phyloP scores from a whole-genome alignment of 92 coral and sea anemone species.

The Epizoanthus rinbou region DNA sequence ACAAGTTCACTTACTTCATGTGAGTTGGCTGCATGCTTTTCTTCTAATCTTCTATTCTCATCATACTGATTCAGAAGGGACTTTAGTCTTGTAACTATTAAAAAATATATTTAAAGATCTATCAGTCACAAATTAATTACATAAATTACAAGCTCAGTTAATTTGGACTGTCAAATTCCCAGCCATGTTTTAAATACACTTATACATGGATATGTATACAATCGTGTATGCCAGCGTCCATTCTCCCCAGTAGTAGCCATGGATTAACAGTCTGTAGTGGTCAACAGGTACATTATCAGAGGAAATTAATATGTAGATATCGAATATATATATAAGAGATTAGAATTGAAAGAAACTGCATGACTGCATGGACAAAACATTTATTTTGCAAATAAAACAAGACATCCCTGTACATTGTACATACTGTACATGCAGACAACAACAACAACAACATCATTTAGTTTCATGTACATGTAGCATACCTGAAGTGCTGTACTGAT shows the following conservation, averaged over 20 bases:
- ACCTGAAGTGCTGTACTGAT: conserved; percentile 77
- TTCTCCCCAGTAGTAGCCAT: too few relatives aligned
- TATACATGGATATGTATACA: background rate
- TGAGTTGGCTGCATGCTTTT: conserved; percentile 15
- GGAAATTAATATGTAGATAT: too few relatives aligned
- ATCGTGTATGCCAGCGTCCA: too few relatives aligned
- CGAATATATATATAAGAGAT: too few relatives aligned
- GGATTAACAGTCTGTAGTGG: too few relatives aligned
- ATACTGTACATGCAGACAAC: background rate
- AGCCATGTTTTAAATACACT: background rate
- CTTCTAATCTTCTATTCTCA: conserved; percentile 24
- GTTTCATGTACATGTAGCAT: background rate
- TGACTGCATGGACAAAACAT: background rate
- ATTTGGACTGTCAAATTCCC: too few relatives aligned
- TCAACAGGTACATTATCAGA: too few relatives aligned
- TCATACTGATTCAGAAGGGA: conserved; percentile 72
- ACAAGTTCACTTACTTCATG: conserved; percentile 28
- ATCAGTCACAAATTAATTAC: background rate
- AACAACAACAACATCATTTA: background rate
- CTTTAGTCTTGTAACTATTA: conserved; percentile 65
- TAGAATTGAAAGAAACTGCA: background rate
- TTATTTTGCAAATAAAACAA: background rate
- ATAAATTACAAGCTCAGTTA: background rate
- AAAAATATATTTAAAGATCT: background rate
- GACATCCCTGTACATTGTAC: background rate